A percentile compares a stretch with the other conserved stretches of the same genome.
Evolutionary conservation across 2,888 invertebrate species (phyloP).

Genomic region (Drosophila austrosaltans): DNA sequence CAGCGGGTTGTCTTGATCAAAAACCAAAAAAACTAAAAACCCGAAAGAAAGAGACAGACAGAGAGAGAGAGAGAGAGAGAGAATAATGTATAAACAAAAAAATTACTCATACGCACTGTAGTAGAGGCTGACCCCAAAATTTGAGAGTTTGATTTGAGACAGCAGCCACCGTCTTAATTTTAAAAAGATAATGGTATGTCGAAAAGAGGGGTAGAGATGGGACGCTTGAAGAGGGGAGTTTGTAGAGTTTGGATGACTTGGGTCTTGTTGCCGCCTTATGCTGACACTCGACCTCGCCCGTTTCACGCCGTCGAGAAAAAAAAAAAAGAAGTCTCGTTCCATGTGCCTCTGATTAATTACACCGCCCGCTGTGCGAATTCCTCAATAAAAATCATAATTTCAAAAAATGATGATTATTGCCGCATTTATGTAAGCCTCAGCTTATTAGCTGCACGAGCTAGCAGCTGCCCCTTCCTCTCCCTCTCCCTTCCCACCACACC

Average conservation of each 20-base stretch:
- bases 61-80: background rate
- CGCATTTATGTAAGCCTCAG: constrained; percentile 76
- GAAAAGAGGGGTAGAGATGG: background rate
- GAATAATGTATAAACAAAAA: constrained; percentile 7
- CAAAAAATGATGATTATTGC: constrained; percentile 72
- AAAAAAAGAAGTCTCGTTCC: constrained; percentile 42
- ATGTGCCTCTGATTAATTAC: constrained; percentile 78
- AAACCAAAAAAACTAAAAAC: background rate
- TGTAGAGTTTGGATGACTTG: constrained; percentile 26
- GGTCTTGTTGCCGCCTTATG: constrained; percentile 55
- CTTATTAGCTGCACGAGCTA: constrained; percentile 77
- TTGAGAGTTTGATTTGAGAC: constrained; percentile 21
- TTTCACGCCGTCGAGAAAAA: constrained; percentile 53
- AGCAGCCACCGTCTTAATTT: constrained; percentile 50
- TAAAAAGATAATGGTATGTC: constrained; percentile 17
- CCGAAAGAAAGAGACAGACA: too few species aligned
- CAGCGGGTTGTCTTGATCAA: constrained; percentile 51
- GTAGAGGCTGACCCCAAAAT: constrained; percentile 60
- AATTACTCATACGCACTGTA: constrained; percentile 72
- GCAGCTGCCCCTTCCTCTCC: constrained; percentile 24
- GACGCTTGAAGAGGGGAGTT: background rate
- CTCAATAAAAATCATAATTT: constrained; percentile 80
- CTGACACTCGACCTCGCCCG: constrained; percentile 70
- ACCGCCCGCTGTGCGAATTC: constrained; percentile 81
- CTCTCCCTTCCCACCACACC: too few species aligned